Conservation (phyloP, 1,140 invertebrate species). For the Brachionus koreanus region DNA sequence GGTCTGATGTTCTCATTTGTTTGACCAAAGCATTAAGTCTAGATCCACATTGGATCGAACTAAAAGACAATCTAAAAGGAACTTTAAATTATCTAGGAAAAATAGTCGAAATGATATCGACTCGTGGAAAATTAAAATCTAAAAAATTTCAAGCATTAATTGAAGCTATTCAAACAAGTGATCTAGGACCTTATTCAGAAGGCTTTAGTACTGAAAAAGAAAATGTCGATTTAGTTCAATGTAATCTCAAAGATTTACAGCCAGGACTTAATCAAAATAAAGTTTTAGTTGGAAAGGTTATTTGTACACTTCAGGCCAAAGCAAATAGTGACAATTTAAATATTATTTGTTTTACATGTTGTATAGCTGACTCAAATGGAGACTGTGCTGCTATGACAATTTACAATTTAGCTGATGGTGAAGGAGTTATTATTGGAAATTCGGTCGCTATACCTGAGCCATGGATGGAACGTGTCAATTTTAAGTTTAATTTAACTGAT, state of each 20-base stretch:
- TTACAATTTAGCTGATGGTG: conserved; percentile 75
- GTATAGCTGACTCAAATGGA: conserved; percentile 70
- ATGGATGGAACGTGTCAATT: conserved; percentile 64
- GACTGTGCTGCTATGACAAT: conserved; percentile 71
- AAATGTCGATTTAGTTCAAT: conserved; percentile 61
- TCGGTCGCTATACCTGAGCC: conserved; percentile 76
- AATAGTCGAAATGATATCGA: conserved; percentile 65
- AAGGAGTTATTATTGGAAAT: conserved; percentile 78
- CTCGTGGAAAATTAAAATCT: conserved; percentile 69
- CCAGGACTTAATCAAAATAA: conserved; percentile 66
- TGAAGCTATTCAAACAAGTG: conserved; percentile 48
- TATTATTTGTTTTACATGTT: conserved; percentile 66
- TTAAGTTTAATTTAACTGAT: conserved; percentile 66
- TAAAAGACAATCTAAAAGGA: conserved; percentile 64
- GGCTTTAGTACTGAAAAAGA: conserved; percentile 63
- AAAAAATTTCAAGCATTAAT: conserved; percentile 54
- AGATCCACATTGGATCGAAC: conserved; percentile 72
- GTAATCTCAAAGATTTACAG: conserved; percentile 61
- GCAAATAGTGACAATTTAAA: conserved; percentile 69
- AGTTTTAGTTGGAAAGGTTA: conserved; percentile 73
- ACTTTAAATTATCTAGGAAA: conserved; percentile 68
- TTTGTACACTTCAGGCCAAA: conserved; percentile 71
- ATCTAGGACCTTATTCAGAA: conserved; percentile 64
- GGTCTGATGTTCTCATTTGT: conserved; percentile 67
- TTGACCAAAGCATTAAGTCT: conserved; percentile 66